Percentiles rank a stretch among this genome's conserved stretches.
These are phyloP conservation scores for Lepus europaeus DNA, from an alignment of 2,113 vertebrate genomes.

Conservation along the genomic window DNA sequence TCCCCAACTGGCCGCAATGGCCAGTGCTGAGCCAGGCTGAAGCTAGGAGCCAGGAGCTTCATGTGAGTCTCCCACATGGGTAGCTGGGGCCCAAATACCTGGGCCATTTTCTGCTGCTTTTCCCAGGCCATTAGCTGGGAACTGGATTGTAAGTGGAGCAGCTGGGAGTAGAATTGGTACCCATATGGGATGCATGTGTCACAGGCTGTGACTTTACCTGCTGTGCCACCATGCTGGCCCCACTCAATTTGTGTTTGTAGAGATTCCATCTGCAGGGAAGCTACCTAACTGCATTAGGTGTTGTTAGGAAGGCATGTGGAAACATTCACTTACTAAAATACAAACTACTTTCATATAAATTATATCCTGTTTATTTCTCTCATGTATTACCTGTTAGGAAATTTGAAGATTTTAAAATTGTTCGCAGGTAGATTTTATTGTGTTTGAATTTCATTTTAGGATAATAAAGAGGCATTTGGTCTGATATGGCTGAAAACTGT, in stretches of 20 bases:
- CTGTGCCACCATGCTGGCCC: no score
- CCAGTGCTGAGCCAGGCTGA: no score
- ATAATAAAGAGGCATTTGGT: background rate
- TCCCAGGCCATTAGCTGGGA: no score
- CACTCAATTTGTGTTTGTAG: background rate
- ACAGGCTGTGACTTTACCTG: no score
- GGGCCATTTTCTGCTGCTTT: no score
- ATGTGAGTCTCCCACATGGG: no score
- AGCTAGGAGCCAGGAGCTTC: no score
- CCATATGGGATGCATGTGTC: no score
- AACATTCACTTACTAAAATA: conserved; percentile 13
- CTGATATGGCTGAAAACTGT: background rate
- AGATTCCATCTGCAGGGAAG: background rate
- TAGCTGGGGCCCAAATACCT: no score
- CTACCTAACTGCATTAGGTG: background rate
- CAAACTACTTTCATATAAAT: background rate
- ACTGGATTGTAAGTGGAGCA: no score
- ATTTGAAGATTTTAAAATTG: conserved; percentile 49
- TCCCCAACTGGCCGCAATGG: no score
- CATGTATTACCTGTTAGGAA: background rate
- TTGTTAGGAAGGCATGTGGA: background rate
- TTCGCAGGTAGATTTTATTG: background rate
- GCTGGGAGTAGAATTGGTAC: no score
- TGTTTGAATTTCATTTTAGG: conserved; percentile 23
- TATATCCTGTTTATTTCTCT: background rate